Evolutionary conservation across 2,113 vertebrate genomes (phyloP).

Genomic region (Sylvilagus bachmani): DNA sequence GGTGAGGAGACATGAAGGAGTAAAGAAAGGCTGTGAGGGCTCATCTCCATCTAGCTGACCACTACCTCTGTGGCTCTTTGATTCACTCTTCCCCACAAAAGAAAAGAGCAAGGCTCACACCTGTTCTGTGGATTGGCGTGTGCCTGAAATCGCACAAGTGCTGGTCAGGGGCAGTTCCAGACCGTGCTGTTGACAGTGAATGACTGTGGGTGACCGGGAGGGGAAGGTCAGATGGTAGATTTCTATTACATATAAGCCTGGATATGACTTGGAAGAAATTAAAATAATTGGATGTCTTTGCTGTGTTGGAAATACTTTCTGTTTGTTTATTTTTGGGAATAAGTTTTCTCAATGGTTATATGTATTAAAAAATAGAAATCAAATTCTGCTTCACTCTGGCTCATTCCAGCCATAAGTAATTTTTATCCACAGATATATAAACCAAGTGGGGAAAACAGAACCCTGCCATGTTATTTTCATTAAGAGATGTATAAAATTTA

Average conservation of each 20-base stretch:
- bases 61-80: neutral
- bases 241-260: neutral
- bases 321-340: neutral
- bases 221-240: neutral
- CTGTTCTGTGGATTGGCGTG: neutral
- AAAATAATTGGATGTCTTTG: neutral
- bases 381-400: neutral
- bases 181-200: neutral
- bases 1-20: neutral
- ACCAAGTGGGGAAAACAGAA: conserved; percentile 38
- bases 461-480: neutral
- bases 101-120: neutral
- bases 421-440: conserved; percentile 11
- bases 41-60: neutral
- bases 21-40: no score
- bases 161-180: neutral
- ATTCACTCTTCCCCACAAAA: neutral
- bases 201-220: neutral
- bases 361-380: neutral
- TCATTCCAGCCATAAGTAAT: neutral
- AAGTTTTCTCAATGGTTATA: neutral
- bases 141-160: neutral
- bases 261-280: conserved; percentile 42
- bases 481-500: neutral
- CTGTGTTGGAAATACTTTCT: neutral